These are phyloP conservation scores for Rhabdomys dilectus DNA, from an alignment of 2,113 vertebrate genomes.

Conservation along the genomic window DNA sequence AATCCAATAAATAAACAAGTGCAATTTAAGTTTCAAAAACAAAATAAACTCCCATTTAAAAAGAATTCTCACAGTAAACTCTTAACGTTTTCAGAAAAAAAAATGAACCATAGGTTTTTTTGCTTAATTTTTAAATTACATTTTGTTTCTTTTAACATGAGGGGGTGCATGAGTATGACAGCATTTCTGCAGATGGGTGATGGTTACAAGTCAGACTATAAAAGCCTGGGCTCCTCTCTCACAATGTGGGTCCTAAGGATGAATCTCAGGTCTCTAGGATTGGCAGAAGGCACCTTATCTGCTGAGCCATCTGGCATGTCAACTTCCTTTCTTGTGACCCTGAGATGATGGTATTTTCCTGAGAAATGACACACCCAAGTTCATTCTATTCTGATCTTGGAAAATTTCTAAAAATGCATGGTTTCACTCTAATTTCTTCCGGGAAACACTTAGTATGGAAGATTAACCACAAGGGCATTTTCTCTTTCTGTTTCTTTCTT, in stretches of 20 bases:
- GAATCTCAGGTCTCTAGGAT: background rate
- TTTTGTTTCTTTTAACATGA: background rate
- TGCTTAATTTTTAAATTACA: background rate
- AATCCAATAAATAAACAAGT: background rate
- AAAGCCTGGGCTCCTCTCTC: background rate
- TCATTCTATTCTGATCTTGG: slow-evolving; percentile 43
- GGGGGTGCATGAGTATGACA: too few relatives aligned
- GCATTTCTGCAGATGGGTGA: too few relatives aligned
- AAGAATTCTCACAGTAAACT: background rate
- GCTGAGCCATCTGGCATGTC: background rate
- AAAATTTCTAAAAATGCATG: slow-evolving; percentile 42
- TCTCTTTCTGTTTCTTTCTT: background rate
- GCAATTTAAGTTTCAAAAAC: background rate
- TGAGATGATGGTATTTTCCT: background rate
- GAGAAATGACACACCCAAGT: background rate
- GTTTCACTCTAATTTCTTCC: slow-evolving; percentile 52
- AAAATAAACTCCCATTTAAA: background rate
- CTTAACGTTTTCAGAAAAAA: background rate
- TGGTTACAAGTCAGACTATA: background rate
- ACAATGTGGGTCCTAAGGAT: background rate
- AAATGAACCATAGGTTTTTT: background rate
- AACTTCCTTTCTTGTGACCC: background rate
- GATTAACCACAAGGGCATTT: background rate
- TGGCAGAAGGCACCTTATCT: background rate
- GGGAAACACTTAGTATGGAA: background rate